phyloP scores from a whole-genome alignment of 2,113 vertebrate genomes.

The Perca schrenkii region DNA sequence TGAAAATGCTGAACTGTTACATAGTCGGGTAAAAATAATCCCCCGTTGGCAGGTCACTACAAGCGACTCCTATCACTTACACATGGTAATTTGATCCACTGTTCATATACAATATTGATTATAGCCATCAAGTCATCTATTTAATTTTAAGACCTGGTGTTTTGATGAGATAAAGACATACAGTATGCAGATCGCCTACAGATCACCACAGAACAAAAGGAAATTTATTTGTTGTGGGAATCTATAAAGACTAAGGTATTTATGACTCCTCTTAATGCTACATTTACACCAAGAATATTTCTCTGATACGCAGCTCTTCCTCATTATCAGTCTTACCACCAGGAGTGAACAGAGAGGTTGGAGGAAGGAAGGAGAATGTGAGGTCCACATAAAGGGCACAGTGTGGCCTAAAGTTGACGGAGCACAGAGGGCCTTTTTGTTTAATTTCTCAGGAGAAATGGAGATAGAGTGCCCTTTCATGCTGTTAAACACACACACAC shows the following conservation, averaged over 20 bases:
- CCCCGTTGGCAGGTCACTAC: too few relatives aligned
- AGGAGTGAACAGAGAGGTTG: slow-evolving; percentile 21
- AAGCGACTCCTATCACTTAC: too few relatives aligned
- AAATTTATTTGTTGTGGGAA: background rate
- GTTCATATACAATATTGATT: background rate
- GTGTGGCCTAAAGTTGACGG: slow-evolving; percentile 53
- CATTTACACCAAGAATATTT: slow-evolving; percentile 29
- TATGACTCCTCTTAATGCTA: slow-evolving; percentile 8
- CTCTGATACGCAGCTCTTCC: slow-evolving; percentile 2
- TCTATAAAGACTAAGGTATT: slow-evolving; percentile 8
- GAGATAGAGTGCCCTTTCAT: slow-evolving; percentile 62
- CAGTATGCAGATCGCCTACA: background rate
- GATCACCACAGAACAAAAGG: background rate
- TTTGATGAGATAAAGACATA: background rate
- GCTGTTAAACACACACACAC: slow-evolving; percentile 51
- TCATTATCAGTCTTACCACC: slow-evolving; percentile 37
- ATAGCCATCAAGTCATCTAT: background rate
- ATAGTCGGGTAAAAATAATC: too few relatives aligned
- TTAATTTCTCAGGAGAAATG: slow-evolving; percentile 49
- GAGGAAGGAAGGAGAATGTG: slow-evolving; percentile 17
- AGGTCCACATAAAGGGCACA: slow-evolving; percentile 52
- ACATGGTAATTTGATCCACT: background rate
- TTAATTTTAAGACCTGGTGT: background rate
- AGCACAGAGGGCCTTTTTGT: slow-evolving; percentile 74
- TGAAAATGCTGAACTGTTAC: background rate